Evolutionary conservation across 23 tunicate species (phyloP), one percentile per base, ranked within the genome.

Genomic region (Halocynthia aurantium): DNA sequence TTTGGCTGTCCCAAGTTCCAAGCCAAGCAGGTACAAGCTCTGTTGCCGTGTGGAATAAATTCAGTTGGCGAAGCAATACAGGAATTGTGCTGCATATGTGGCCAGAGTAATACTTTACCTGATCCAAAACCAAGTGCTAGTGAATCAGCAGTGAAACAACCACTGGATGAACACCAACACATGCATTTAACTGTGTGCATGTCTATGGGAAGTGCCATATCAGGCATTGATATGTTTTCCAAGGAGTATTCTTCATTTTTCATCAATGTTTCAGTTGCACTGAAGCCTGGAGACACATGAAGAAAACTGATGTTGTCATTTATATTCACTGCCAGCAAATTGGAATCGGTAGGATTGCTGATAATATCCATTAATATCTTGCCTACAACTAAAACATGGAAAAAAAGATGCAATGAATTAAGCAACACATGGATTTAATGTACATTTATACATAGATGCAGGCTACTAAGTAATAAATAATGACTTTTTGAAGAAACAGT

Each of bases 1-100:
- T 71, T 51, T 9, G 86, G 83, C 8, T 70, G 18, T 77, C 44
- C 53, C 69, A 31, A 9, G 66, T 87, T 87, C 93, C 93, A 87
- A 18, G 93, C 76, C 67, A 87, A 54, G 13, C 64, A 76, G 55
- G 55, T 82, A 69, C 93, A 87, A 10, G 61, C 15, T n/a, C 60
- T 84, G 51, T 72, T 70, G 20, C 71, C 82, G 77, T 87, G 85
- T 11, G 73, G 50, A 17, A 66, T 40, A 55, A 82, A 77, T 49
- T 76, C 86, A 17, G 50, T 57, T 8, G 10, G 18, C 17, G 56
- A 20, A 72, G 13, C 44, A 31, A 31, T 72, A 15, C 55, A 51
- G 11, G 17, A 50, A 8, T 20, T 8, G 2, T 74, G 50, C 13
- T 22, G 20, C 17, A 12, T 1, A 10, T 10, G 8, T 8, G 78